Base-by-base conservation (phyloP, 2,888 invertebrate genomes). In the Apocheima hispidaria region DNA sequence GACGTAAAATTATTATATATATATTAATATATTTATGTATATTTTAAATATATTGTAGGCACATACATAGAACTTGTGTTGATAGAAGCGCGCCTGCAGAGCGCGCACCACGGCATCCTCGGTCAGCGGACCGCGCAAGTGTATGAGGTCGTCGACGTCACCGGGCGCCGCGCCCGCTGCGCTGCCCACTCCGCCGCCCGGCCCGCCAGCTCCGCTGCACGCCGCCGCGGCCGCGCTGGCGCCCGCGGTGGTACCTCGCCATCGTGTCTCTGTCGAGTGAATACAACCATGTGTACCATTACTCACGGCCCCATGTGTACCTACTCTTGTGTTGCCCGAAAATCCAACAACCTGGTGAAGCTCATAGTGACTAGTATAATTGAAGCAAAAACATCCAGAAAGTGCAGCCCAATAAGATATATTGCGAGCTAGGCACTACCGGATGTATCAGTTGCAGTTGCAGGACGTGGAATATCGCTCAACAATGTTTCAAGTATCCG, bases 31-130 rank as follows among this genome's bases (percentile, higher is more conserved):
- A n/a, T n/a, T n/a, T n/a, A n/a, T n/a, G n/a, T n/a, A n/a, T 10
- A 26, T n/a, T 0, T 18, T 20, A 1, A 1, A 33, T 2, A n/a
- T 3, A 1, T 3, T n/a, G 3, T 12, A 1, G 33, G 4, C 54
- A 95, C 97, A 96, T 88, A 98, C 98, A 88, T 97, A 98, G 83
- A 96, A 97, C 79, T 97, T 96, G 75, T 96, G 95, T 70, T 96
- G 96, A 80, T 95, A 95, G 93, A 98, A 98, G 79, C 98, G 94
- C 9, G 97, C 96, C 83, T 98, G 98, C 69, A 99, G 94, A 78
- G 98, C 97, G 84, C 97, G 96, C 89, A 98, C 96, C 49, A 98
- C 96, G 60, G 98, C 98, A 86, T 98, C 98, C 89, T 99, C 98
- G 33, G 98, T 98, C 77, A 98, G 95, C 53, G 98, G 98, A 33